A percentile compares a stretch with the other conserved stretches of the same genome.
These are phyloP conservation scores for Anguilla rostrata DNA, from an alignment of 2,113 vertebrate species.

Conservation along the genomic window DNA sequence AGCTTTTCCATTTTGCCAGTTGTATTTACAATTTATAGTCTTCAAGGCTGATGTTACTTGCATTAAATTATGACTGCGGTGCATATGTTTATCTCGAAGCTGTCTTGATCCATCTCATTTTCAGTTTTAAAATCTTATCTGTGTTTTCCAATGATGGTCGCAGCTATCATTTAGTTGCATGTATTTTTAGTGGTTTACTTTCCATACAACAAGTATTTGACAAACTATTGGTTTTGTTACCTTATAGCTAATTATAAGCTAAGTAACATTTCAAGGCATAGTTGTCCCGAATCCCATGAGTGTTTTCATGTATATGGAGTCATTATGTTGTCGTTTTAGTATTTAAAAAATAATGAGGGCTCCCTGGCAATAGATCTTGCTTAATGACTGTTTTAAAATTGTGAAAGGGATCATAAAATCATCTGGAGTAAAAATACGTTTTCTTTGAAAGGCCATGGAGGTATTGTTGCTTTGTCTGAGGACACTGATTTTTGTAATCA, in stretches of 20 bases:
- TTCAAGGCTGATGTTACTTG: neutral
- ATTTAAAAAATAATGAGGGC: neutral
- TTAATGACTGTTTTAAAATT: neutral
- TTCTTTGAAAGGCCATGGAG: neutral
- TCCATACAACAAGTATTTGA: too few species aligned
- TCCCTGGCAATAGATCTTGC: neutral
- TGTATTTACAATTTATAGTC: neutral
- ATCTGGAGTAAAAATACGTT: neutral
- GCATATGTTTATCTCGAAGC: too few species aligned
- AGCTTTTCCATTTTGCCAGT: neutral
- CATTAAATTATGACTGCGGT: neutral
- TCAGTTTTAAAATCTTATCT: too few species aligned
- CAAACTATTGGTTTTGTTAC: neutral
- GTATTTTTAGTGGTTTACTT: too few species aligned
- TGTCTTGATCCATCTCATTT: too few species aligned
- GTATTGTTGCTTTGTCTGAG: neutral
- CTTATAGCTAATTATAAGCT: neutral
- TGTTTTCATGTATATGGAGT: neutral
- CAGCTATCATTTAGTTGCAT: too few species aligned
- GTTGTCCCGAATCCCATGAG: neutral
- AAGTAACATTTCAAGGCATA: neutral
- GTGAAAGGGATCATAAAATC: slow-evolving; percentile 2
- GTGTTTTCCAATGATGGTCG: too few species aligned
- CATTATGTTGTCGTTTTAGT: neutral
- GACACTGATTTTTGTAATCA: neutral